Evolutionary conservation across 1,140 invertebrate species (phyloP).

Genomic region (Drosophila subpulchrella): DNA sequence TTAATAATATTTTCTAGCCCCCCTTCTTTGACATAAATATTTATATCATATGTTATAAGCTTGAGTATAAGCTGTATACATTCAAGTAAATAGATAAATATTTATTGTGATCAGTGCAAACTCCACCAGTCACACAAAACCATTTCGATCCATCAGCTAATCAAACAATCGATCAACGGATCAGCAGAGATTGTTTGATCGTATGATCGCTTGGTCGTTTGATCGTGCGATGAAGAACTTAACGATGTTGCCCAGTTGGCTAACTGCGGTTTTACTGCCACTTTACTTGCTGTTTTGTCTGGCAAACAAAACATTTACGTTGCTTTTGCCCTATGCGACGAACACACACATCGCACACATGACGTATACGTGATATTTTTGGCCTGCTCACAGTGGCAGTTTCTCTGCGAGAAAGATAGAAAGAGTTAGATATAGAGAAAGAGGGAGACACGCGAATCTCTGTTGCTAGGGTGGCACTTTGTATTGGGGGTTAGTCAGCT

Average conservation of each 20-base stretch:
- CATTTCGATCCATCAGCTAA: constrained; percentile 22
- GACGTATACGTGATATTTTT: constrained; percentile 53
- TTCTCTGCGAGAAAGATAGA: background rate
- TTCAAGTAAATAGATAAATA: too few species aligned
- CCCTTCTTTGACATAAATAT: background rate
- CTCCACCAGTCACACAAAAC: background rate
- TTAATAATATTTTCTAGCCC: too few species aligned
- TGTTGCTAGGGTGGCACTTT: constrained; percentile 37
- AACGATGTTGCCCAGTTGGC: constrained; percentile 26
- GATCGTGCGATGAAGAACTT: constrained; percentile 18
- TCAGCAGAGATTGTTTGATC: background rate
- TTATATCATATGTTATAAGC: background rate
- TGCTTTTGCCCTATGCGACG: constrained; percentile 35
- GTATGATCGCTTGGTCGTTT: background rate
- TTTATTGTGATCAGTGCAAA: background rate
- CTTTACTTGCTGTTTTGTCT: constrained; percentile 23
- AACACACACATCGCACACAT: constrained; percentile 42
- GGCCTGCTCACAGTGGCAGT: constrained; percentile 10
- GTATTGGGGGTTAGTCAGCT: constrained; percentile 38
- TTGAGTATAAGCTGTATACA: background rate
- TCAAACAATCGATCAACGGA: constrained; percentile 26
- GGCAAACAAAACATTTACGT: constrained; percentile 23
- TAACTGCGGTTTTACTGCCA: constrained; percentile 39
- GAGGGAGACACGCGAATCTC: constrained; percentile 21
- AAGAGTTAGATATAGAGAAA: background rate